These are phyloP conservation scores for Crotalus viridis DNA, from an alignment of 2,113 vertebrate species.

Conservation along the genomic window DNA sequence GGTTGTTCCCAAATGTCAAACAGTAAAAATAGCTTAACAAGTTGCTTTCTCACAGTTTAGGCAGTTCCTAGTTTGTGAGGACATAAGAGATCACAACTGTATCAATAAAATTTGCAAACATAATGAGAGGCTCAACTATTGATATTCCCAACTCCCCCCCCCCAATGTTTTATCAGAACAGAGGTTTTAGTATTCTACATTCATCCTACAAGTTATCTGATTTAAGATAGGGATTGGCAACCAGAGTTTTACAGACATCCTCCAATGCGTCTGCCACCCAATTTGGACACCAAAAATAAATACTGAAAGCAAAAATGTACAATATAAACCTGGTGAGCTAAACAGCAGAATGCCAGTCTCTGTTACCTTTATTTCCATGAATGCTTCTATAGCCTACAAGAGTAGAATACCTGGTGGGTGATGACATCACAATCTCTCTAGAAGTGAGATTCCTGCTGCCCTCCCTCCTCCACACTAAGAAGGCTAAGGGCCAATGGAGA, in stretches of 20 bases:
- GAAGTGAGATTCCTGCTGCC: neutral
- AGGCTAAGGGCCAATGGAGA: neutral
- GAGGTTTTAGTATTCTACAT: neutral
- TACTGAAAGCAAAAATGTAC: neutral
- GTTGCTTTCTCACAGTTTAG: too few relatives aligned
- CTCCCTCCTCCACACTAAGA: too few relatives aligned
- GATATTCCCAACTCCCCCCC: neutral
- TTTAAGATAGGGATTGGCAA: neutral
- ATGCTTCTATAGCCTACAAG: neutral
- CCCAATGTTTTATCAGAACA: neutral
- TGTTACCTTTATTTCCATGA: neutral
- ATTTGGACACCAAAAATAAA: neutral
- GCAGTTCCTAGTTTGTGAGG: too few relatives aligned
- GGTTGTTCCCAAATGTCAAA: too few relatives aligned
- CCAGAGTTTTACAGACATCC: neutral
- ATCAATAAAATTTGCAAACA: neutral
- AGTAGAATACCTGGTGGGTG: neutral
- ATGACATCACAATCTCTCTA: neutral
- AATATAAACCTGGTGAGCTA: neutral
- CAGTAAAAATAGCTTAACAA: too few relatives aligned
- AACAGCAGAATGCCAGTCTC: neutral
- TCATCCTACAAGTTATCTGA: neutral
- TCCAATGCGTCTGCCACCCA: neutral
- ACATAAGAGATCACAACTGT: neutral
- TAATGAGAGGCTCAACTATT: neutral